These are phyloP conservation scores for Diploptera punctata DNA, from an alignment of 2,888 invertebrate species.

Conservation along the genomic window DNA sequence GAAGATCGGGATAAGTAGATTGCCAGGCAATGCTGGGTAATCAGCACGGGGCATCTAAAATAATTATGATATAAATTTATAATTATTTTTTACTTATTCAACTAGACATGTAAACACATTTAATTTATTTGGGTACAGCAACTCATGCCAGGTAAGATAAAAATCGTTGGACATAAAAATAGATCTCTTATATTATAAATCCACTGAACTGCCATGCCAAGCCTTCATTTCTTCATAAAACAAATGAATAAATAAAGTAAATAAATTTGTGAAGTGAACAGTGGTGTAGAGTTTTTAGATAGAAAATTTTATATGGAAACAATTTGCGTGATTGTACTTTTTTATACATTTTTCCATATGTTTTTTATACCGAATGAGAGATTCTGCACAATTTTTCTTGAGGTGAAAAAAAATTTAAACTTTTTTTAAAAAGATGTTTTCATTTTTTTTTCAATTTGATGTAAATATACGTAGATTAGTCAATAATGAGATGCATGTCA, in stretches of 20 bases:
- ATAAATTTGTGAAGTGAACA: neutral
- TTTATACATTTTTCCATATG: slow-evolving; percentile 32
- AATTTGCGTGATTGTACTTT: slow-evolving; percentile 20
- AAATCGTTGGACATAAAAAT: too few relatives aligned
- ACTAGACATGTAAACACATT: too few relatives aligned
- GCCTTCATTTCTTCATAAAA: slow-evolving; percentile 12
- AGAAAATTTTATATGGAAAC: slow-evolving; percentile 18
- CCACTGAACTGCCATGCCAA: slow-evolving; percentile 7
- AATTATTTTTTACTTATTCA: too few relatives aligned
- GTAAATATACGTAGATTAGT: slow-evolving; percentile 31
- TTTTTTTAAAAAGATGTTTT: neutral
- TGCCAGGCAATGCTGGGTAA: too few relatives aligned
- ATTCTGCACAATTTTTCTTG: slow-evolving; percentile 24
- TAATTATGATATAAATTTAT: too few relatives aligned
- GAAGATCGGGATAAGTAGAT: too few relatives aligned
- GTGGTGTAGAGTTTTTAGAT: neutral
- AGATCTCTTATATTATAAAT: neutral
- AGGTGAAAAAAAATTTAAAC: slow-evolving; percentile 7
- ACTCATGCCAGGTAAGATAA: too few relatives aligned
- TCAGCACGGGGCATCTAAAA: too few relatives aligned
- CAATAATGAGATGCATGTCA: neutral
- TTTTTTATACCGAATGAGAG: slow-evolving; percentile 26
- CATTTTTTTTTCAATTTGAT: slow-evolving; percentile 28
- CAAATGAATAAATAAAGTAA: too few relatives aligned
- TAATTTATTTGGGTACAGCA: too few relatives aligned